Base-by-base conservation (phyloP, 2,888 invertebrate genomes). In the Itoplectis maculator region DNA sequence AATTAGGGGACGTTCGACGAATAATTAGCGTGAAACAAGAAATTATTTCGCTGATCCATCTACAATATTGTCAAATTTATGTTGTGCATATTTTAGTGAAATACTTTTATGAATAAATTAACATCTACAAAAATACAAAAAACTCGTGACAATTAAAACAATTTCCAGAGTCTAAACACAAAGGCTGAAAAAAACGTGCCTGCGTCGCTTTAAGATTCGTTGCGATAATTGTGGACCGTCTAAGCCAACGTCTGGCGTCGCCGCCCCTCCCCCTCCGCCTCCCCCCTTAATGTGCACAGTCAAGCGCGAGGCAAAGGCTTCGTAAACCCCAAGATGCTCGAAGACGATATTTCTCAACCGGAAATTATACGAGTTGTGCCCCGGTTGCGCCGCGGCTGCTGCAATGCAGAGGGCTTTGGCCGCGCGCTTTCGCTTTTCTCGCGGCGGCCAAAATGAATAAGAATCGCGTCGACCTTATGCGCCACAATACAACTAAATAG, bases 291-390 rank as follows among this genome's bases (percentile, higher is more conserved):
- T 63, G 63, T 18, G 63, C 61, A 29, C 69, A 63, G 42, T 63
- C 51, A 54, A 54, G 70, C 63, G 63, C 35, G 63, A 63, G 51
- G 42, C 37, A 15, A 70, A 42, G 40, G 63, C 61, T 77, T 70
- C 69, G 69, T 69, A 69, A 69, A 40, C 63, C 42, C 63, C 42
- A 70, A 59, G 63, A 70, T 77, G 51, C 63, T 70, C 56, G 63
- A 42, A 63, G 54, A 70, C 70, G 63, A 35, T 63, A 29, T 54
- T 77, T 35, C 23, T 51, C 51, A 45, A 69, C 61, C 61, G 77
- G 77, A 77, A 77, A 77, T 77, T 77, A 77, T 51, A 63, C 77
- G 63, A 77, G 51, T 61, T 20, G 8, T 42, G 35, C 20, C 11
- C 23, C 45, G n/a, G 51, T 61, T 20, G 8, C 51, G 35, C 20